These are phyloP conservation scores for Trachelus stipa DNA, from an alignment of 2,888 invertebrate genomes.

Conservation along the genomic window DNA sequence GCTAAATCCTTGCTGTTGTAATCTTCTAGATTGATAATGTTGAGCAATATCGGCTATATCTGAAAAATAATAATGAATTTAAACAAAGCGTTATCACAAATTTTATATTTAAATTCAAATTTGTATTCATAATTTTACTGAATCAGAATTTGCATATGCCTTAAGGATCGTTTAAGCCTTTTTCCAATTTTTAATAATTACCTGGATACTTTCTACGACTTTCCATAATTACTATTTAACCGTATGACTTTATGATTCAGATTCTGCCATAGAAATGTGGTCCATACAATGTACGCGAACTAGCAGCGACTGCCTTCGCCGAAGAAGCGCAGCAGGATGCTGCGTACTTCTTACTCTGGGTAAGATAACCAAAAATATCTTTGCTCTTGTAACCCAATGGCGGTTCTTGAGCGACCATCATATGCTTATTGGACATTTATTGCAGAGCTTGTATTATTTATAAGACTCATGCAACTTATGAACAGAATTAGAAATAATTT, in stretches of 20 bases:
- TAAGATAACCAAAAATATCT: conserved; percentile 40
- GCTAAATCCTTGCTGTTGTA: background rate
- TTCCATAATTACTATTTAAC: background rate
- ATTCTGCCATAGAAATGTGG: background rate
- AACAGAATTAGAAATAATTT: background rate
- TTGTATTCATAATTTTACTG: background rate
- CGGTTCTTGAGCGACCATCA: background rate
- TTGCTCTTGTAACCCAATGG: conserved; percentile 28
- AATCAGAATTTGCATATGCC: background rate
- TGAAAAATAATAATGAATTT: background rate
- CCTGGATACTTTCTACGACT: background rate
- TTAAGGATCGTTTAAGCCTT: background rate
- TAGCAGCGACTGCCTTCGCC: background rate
- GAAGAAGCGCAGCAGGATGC: conserved; percentile 10
- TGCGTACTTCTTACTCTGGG: conserved; percentile 13
- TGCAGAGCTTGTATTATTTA: background rate
- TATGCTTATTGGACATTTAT: background rate
- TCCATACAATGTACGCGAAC: background rate
- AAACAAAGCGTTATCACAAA: too few relatives aligned
- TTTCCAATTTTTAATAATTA: background rate
- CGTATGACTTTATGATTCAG: background rate
- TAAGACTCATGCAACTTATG: background rate
- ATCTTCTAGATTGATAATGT: background rate
- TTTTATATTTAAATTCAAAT: background rate
- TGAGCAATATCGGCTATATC: background rate